Evolutionary conservation across 1,140 invertebrate species (phyloP).

Genomic region (Panulirus ornatus): DNA sequence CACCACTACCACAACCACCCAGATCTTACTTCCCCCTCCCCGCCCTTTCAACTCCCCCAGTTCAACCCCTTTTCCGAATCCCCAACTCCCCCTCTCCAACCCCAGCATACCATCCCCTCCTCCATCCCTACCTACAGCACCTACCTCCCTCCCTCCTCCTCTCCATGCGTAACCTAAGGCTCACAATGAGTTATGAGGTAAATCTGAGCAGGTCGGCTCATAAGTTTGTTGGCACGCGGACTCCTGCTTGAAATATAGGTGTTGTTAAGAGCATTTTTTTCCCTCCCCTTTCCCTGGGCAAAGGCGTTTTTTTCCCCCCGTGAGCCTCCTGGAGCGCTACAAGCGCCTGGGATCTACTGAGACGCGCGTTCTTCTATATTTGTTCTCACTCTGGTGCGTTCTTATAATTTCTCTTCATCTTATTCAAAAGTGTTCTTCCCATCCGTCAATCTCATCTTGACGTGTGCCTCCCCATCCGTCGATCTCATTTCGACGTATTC

Average conservation of each 20-base stretch:
- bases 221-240: constrained; percentile 52
- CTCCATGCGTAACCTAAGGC: constrained; percentile 35
- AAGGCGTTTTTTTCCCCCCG: too few species aligned
- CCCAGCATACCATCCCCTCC: background rate
- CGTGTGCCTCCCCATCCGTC: background rate
- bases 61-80: background rate
- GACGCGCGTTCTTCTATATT: too few species aligned
- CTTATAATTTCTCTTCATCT: background rate
- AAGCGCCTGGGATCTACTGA: too few species aligned
- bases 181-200: constrained; percentile 44
- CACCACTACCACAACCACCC: too few species aligned
- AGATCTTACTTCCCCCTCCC: background rate
- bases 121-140: background rate
- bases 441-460: background rate
- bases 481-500: too few species aligned
- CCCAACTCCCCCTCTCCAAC: background rate
- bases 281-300: too few species aligned
- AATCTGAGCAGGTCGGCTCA: constrained; percentile 33
- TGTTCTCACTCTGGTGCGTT: too few species aligned
- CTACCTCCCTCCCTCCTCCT: background rate
- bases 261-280: constrained; percentile 45
- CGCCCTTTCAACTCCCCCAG: background rate
- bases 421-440: background rate
- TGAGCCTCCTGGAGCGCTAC: too few species aligned
- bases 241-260: constrained; percentile 44